Percentiles rank a stretch among this genome's conserved stretches.
Evolutionary conservation across 2,113 vertebrate species (phyloP).

Genomic region (Beaufortia kweichowensis): DNA sequence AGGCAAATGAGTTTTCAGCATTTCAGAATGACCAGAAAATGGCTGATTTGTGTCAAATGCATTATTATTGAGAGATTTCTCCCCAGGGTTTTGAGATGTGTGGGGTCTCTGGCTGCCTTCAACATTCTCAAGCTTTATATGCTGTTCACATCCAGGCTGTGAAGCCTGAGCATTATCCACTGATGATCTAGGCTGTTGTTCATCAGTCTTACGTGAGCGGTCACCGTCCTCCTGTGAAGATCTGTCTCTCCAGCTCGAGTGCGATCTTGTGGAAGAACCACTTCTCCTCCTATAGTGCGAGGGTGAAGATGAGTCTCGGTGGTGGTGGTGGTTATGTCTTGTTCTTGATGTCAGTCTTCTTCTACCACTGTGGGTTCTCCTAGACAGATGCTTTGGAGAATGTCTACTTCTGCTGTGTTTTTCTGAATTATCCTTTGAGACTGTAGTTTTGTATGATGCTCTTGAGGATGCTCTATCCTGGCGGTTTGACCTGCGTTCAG

Average conservation of each 20-base stretch:
- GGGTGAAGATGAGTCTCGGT: constrained; percentile 21
- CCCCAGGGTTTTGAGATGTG: not conserved
- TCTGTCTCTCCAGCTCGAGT: constrained; percentile 7
- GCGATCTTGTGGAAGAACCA: constrained; percentile 20
- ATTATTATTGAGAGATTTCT: not conserved
- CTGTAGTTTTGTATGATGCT: not conserved
- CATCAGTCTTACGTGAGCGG: not conserved
- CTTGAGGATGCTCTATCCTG: constrained; percentile 32
- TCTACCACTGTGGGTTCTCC: constrained; percentile 3
- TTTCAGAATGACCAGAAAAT: not conserved
- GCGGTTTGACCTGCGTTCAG: constrained; percentile 31
- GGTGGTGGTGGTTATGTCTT: not conserved
- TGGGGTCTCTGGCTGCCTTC: not conserved
- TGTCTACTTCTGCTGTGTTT: constrained; percentile 7
- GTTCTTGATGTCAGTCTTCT: constrained; percentile 22
- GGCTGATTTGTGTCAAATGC: not conserved
- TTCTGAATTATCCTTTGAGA: constrained; percentile 16
- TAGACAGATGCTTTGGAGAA: constrained; percentile 6
- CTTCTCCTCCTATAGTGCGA: not conserved
- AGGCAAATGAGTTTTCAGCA: not conserved
- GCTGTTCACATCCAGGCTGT: not conserved
- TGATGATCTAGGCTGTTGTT: not conserved
- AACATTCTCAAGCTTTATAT: constrained; percentile 3
- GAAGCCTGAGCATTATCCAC: not conserved
- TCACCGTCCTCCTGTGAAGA: not conserved